A percentile compares a stretch with the other conserved stretches of the same genome.
These are phyloP conservation scores for Sinelater perroti DNA, from an alignment of 2,888 invertebrate species.

Conservation along the genomic window DNA sequence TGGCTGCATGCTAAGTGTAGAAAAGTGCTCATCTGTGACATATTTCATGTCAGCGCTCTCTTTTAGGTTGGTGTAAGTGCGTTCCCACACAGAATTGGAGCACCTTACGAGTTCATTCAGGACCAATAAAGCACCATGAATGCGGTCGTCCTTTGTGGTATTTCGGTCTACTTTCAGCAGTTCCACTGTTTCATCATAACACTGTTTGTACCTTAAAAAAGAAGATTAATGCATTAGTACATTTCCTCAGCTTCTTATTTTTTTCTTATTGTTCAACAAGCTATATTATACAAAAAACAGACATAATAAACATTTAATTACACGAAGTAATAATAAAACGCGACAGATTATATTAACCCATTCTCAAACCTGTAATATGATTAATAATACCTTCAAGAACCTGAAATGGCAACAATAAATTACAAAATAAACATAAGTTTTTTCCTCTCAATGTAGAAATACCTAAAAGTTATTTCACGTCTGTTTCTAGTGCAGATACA, in stretches of 20 bases:
- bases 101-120: conserved; percentile 93
- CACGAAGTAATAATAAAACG: no score
- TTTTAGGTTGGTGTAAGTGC: conserved; percentile 78
- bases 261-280: no score
- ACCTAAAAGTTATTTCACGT: no score
- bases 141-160: conserved; percentile 85
- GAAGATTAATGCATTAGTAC: neutral
- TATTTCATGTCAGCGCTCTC: conserved; percentile 57
- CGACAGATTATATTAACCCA: no score
- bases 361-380: no score
- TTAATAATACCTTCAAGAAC: no score
- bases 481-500: no score
- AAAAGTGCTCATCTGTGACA: conserved; percentile 49
- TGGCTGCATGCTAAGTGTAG: conserved; percentile 54
- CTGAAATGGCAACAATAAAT: no score
- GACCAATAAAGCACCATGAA: conserved; percentile 91
- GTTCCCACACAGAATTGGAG: conserved; percentile 88
- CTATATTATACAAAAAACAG: no score
- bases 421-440: no score
- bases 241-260: neutral
- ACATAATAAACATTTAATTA: no score
- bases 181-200: conserved; percentile 87
- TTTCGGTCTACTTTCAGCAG: conserved; percentile 80
- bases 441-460: no score
- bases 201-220: conserved; percentile 79